phyloP scores from a whole-genome alignment of 1,140 invertebrate genomes.

The Tetraneura akinire region DNA sequence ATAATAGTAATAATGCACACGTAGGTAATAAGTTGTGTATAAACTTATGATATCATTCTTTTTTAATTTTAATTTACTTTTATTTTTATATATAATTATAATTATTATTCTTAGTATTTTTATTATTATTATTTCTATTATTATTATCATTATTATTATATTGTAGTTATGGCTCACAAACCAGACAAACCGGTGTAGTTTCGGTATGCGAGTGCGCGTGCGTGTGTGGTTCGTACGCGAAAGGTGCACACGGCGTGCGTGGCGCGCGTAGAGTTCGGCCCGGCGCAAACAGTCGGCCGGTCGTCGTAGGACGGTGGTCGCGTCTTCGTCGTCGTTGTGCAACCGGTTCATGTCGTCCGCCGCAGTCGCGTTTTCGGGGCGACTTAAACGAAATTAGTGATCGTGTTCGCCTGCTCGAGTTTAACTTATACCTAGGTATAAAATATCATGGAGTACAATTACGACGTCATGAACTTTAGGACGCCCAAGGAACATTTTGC shows the following conservation, averaged over 20 bases:
- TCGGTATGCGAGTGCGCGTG: neutral
- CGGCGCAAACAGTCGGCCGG: slow-evolving; percentile 44
- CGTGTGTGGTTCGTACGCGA: slow-evolving; percentile 17
- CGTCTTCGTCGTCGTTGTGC: slow-evolving; percentile 21
- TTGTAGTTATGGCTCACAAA: neutral
- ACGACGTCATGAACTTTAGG: slow-evolving; percentile 38
- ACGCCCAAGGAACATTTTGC: slow-evolving; percentile 34
- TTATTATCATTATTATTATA: too few relatives aligned
- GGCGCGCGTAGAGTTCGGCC: slow-evolving; percentile 28
- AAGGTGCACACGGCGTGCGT: slow-evolving; percentile 40
- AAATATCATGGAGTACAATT: neutral
- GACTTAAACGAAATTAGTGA: too few relatives aligned
- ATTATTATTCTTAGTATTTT: too few relatives aligned
- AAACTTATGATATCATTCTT: too few relatives aligned
- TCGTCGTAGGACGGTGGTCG: slow-evolving; percentile 45
- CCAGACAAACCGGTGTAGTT: slow-evolving; percentile 44
- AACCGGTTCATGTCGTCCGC: slow-evolving; percentile 20
- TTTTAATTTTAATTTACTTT: too few relatives aligned
- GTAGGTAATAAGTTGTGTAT: too few relatives aligned
- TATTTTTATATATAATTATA: too few relatives aligned
- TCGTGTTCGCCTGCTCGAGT: too few relatives aligned
- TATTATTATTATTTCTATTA: too few relatives aligned
- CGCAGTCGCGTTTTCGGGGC: neutral
- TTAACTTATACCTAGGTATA: neutral
- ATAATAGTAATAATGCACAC: too few relatives aligned